Conservation (phyloP, 2,888 invertebrate species). For the Tenthredo mesomela region DNA sequence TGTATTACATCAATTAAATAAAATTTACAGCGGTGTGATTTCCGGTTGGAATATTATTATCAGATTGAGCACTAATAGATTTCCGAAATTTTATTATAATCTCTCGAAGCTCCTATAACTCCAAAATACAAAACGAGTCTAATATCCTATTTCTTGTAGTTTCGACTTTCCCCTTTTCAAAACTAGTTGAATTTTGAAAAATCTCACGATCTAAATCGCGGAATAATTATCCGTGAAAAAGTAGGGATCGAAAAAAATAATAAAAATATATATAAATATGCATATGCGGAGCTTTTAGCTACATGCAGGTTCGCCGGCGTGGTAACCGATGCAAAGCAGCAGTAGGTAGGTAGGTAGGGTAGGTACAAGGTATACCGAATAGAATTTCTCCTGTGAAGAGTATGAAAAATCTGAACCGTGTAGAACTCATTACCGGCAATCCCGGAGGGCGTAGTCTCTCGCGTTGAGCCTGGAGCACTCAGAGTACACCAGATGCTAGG, state of each 20-base stretch:
- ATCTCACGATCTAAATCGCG: background rate
- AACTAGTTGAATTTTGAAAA: no score
- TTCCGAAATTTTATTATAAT: background rate
- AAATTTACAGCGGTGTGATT: background rate
- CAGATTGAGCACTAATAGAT: background rate
- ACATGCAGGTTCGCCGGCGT: background rate
- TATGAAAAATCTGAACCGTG: constrained; percentile 65
- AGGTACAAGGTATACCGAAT: background rate
- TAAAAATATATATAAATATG: background rate
- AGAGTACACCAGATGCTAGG: constrained; percentile 58
- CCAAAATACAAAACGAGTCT: background rate
- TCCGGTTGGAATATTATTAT: background rate
- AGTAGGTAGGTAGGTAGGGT: background rate
- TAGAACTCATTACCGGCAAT: constrained; percentile 72
- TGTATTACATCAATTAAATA: background rate
- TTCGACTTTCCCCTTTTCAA: no score
- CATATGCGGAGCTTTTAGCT: background rate
- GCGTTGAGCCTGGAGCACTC: constrained; percentile 55
- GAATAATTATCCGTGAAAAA: background rate
- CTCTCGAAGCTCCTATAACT: background rate
- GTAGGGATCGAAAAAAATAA: background rate
- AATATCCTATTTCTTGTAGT: background rate
- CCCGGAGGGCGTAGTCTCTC: constrained; percentile 68
- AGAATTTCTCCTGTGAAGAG: background rate
- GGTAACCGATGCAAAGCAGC: constrained; percentile 16